Evolutionary conservation across 2,797 vertebrate species (phyloP), one percentile per base, ranked within the genome.

Genomic region (Gymnopithys bicolor): DNA sequence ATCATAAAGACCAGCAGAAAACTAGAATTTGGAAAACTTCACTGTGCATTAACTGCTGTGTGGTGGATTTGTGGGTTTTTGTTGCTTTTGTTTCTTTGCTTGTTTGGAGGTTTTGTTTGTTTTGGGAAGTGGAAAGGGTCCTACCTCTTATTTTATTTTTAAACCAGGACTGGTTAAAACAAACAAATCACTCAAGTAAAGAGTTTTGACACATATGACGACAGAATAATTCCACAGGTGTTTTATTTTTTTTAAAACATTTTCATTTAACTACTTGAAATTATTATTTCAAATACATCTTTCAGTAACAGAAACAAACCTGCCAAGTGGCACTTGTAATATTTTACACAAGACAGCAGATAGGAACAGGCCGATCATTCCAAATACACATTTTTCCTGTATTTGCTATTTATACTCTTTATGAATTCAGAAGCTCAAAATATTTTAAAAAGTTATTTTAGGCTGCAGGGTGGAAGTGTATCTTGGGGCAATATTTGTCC

Each of bases 251-350:
- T 75, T 60, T 2, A 69, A 48, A 94, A 37, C 17, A 68, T 84
- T 92, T 78, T 88, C 83, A 66, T 75, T 82, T 89, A 95, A 94
- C 93, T 89, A 89, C 66, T 58, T 81, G 56, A 71, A 93, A 95
- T 87, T 71, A 76, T 53, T 89, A 95, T 83, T 87, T 87, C 63
- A 93, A 89, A 69, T 62, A 75, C 23, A 73, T 87, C 90, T 93
- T 75, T 78, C 45, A 77, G 52, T 75, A 93, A 90, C 62, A 88
- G 71, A 93, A 91, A 78, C 58, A 76, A 91, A 86, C 37, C 94
- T 81, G 59, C 43, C 56, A 96, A 81, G 75, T 46, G 28, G 64
- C 25, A 91, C 62, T 49, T 63, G 24, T 14, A 69, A 48, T 89
- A 70, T 92, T 96, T 94, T 64, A 84, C 37, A 58, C 21, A 75